A percentile compares a stretch with the other conserved stretches of the same genome.
Conservation (phyloP, 2,888 invertebrate genomes). For the Saturnia pavonia region DNA sequence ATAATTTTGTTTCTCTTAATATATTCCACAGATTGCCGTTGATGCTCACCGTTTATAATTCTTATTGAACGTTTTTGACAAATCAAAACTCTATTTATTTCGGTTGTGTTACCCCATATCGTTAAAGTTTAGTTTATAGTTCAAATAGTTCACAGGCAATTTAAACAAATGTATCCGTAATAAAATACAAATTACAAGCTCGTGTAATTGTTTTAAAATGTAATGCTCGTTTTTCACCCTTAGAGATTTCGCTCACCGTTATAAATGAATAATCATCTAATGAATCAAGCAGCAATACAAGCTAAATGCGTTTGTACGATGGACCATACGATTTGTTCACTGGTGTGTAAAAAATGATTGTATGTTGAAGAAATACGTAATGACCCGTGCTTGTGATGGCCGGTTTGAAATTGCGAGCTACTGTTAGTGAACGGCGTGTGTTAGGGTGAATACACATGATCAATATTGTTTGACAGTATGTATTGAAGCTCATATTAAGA, state of each 20-base stretch:
- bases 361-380: constrained; percentile 33
- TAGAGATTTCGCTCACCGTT: constrained; percentile 4
- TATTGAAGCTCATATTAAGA: neutral
- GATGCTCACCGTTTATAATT: too few species aligned
- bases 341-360: constrained; percentile 42
- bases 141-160: too few species aligned
- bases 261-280: constrained; percentile 21
- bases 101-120: too few species aligned
- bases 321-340: constrained; percentile 37
- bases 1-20: too few species aligned
- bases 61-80: too few species aligned
- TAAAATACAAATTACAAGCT: neutral
- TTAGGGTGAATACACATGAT: neutral
- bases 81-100: too few species aligned
- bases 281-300: constrained; percentile 31
- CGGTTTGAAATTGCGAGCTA: constrained; percentile 49
- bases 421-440: neutral
- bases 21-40: too few species aligned
- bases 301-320: constrained; percentile 41
- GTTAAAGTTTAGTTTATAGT: too few species aligned
- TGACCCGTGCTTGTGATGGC: constrained; percentile 31
- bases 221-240: neutral
- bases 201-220: neutral
- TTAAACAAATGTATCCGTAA: too few species aligned
- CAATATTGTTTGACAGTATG: neutral